These are phyloP conservation scores for Sebastes vulpes DNA, from an alignment of 2,797 vertebrate genomes.

Conservation along the genomic window DNA sequence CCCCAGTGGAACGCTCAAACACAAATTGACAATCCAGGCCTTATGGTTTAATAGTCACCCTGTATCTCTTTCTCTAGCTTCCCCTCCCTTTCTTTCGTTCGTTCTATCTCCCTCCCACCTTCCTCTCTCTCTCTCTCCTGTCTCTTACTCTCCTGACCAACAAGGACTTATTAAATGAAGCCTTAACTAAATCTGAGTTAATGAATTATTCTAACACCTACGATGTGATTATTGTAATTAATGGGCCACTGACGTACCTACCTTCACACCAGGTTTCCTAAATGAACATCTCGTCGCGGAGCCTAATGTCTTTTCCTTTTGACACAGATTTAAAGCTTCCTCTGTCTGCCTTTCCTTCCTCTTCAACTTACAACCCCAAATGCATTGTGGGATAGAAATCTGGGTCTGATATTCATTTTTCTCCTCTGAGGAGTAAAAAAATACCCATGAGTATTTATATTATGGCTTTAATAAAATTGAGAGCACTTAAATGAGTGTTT, in stretches of 20 bases:
- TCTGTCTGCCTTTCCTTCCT: constrained; percentile 44
- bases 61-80: constrained; percentile 57
- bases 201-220: constrained; percentile 89
- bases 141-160: constrained; percentile 82
- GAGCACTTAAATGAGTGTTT: constrained; percentile 57
- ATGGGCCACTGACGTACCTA: constrained; percentile 80
- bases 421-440: constrained; percentile 56
- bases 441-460: constrained; percentile 70
- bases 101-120: constrained; percentile 50
- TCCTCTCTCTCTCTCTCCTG: constrained; percentile 52
- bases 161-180: constrained; percentile 85
- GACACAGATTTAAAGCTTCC: constrained; percentile 81
- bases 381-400: constrained; percentile 77
- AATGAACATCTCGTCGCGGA: constrained; percentile 77
- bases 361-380: constrained; percentile 61
- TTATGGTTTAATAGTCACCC: constrained; percentile 84
- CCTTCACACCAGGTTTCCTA: constrained; percentile 80
- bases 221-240: constrained; percentile 88
- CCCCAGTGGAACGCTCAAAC: constrained; percentile 86
- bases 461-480: constrained; percentile 65
- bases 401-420: constrained; percentile 76
- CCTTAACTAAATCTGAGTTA: constrained; percentile 89
- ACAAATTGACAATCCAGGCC: constrained; percentile 88
- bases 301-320: constrained; percentile 81
- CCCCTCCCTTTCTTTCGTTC: constrained; percentile 37